Conservation (phyloP, 2,888 invertebrate species). For the Agonopterix subpropinquella region DNA sequence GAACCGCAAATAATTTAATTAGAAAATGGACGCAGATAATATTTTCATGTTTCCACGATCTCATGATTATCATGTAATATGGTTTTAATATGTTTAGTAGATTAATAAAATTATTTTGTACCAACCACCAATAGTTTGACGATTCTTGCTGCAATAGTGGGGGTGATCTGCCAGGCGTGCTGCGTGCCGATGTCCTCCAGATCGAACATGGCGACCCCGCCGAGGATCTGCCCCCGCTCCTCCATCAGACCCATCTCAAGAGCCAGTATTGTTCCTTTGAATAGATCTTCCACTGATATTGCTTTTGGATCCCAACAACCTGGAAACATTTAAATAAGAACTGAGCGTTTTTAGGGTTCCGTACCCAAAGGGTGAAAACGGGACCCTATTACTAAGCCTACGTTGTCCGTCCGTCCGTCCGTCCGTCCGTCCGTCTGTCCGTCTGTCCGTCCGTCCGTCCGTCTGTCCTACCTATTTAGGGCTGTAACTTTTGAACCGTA, state of each 20-base stretch:
- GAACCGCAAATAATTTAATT: no score
- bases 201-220: constrained; percentile 86
- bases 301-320: constrained; percentile 85
- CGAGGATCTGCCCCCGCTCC: constrained; percentile 83
- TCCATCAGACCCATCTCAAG: constrained; percentile 85
- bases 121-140: constrained; percentile 82
- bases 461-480: no score
- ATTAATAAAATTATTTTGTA: constrained; percentile 10
- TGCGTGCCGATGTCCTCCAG: constrained; percentile 80
- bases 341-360: no score
- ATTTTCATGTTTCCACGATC: no score
- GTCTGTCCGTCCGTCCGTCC: no score
- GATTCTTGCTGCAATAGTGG: constrained; percentile 80
- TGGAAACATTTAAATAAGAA: constrained; percentile 29
- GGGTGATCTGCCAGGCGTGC: constrained; percentile 85
- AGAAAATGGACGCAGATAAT: no score
- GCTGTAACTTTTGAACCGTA: no score
- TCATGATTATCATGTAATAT: no score
- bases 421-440: no score
- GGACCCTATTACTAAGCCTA: no score
- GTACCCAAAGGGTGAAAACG: no score
- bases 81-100: background rate
- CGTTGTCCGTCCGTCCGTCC: no score
- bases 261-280: constrained; percentile 81
- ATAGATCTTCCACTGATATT: constrained; percentile 80